Conservation (phyloP, 1,140 invertebrate species). For the Scaptomyza hsui region DNA sequence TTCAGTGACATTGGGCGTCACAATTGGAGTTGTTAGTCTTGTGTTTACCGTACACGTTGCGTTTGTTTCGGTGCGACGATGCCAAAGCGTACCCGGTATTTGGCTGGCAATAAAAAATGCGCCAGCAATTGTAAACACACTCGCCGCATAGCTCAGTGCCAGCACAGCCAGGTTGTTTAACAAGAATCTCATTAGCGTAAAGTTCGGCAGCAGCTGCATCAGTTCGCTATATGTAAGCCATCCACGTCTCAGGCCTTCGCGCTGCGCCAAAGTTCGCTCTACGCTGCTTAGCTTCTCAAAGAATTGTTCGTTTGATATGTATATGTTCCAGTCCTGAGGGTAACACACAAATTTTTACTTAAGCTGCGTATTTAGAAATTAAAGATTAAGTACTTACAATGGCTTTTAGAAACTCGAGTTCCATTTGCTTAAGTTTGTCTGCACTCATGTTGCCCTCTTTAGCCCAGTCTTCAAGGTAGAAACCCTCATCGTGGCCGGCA, state of each 20-base stretch:
- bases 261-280: conserved; percentile 89
- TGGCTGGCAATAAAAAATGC: conserved; percentile 88
- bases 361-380: too few species aligned
- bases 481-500: conserved; percentile 95
- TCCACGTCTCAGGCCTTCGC: conserved; percentile 89
- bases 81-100: conserved; percentile 85
- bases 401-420: conserved; percentile 94
- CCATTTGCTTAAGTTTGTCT: conserved; percentile 91
- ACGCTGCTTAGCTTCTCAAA: conserved; percentile 88
- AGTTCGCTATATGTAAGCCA: conserved; percentile 95
- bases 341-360: neutral
- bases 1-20: conserved; percentile 21
- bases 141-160: conserved; percentile 89
- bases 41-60: conserved; percentile 3
- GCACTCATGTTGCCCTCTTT: conserved; percentile 90
- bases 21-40: conserved; percentile 9
- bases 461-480: conserved; percentile 95
- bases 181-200: conserved; percentile 86
- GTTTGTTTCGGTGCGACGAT: conserved; percentile 37
- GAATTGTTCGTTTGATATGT: conserved; percentile 89
- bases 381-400: conserved; percentile 87
- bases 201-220: conserved; percentile 86
- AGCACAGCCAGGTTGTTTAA: conserved; percentile 88
- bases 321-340: conserved; percentile 92
- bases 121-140: conserved; percentile 89